Percentiles rank a stretch among this genome's conserved stretches.
phyloP scores from a whole-genome alignment of 2,113 vertebrate genomes.

The Empidonax alnorum region DNA sequence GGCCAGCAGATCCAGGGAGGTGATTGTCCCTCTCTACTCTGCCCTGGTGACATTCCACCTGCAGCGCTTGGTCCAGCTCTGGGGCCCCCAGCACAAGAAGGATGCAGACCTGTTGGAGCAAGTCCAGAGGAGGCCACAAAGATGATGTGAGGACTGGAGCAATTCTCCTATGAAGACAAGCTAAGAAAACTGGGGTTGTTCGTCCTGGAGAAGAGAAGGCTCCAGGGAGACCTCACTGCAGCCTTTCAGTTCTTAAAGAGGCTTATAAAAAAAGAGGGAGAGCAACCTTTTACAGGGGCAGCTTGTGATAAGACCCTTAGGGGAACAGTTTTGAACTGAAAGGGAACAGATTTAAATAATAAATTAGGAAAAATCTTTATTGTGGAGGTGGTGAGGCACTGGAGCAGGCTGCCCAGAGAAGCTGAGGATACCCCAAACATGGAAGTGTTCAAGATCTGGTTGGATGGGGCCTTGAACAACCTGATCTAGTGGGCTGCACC shows the following conservation, averaged over 20 bases:
- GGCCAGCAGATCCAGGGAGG: neutral
- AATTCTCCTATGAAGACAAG: neutral
- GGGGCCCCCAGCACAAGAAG: neutral
- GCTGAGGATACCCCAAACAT: neutral
- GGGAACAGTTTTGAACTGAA: neutral
- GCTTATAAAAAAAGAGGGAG: neutral
- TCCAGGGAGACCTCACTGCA: neutral
- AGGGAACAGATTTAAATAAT: neutral
- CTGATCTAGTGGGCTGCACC: neutral
- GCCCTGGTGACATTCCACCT: neutral
- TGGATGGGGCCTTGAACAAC: neutral
- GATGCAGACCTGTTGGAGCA: neutral
- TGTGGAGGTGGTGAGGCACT: neutral
- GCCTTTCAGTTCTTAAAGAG: neutral
- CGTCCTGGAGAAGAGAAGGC: neutral
- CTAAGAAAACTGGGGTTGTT: neutral
- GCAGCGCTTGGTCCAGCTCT: neutral
- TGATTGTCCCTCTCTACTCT: neutral
- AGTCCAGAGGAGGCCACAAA: neutral
- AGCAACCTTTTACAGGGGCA: neutral
- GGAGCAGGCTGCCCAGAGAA: neutral
- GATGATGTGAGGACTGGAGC: neutral
- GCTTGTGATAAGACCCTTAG: neutral
- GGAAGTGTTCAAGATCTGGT: neutral
- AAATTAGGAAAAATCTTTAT: neutral